A percentile compares a stretch with the other conserved stretches of the same genome.
These are phyloP conservation scores for Sitobion miscanthi DNA, from an alignment of 1,140 invertebrate genomes.

Conservation along the genomic window DNA sequence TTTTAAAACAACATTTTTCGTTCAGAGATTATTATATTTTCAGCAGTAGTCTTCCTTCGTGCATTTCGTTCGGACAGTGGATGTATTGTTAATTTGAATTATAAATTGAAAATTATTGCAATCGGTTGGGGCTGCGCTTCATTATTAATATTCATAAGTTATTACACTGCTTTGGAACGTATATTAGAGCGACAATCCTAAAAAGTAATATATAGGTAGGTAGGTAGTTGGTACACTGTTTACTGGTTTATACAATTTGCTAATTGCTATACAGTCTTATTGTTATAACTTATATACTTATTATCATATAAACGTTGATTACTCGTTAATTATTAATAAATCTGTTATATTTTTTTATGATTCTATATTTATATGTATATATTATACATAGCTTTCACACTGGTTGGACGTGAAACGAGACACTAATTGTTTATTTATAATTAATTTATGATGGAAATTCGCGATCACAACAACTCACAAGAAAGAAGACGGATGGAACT, in stretches of 20 bases:
- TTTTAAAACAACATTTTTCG: background rate
- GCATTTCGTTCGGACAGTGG: background rate
- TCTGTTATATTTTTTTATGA: background rate
- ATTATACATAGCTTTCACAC: background rate
- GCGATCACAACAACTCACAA: background rate
- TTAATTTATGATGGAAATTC: background rate
- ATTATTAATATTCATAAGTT: background rate
- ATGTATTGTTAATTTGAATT: background rate
- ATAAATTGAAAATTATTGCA: background rate
- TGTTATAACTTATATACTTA: background rate
- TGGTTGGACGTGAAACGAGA: background rate
- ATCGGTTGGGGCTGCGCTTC: background rate
- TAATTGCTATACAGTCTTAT: background rate
- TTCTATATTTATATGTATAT: background rate
- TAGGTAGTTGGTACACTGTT: background rate
- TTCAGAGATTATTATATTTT: background rate
- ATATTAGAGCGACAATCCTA: background rate
- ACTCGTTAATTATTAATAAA: background rate
- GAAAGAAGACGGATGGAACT: constrained; percentile 2
- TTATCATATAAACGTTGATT: background rate
- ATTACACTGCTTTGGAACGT: background rate
- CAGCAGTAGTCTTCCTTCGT: background rate
- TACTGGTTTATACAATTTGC: background rate
- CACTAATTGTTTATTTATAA: constrained; percentile 1
- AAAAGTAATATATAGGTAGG: background rate